phyloP scores from a whole-genome alignment of 2,797 vertebrate genomes.

The Sebastes oblongus region DNA sequence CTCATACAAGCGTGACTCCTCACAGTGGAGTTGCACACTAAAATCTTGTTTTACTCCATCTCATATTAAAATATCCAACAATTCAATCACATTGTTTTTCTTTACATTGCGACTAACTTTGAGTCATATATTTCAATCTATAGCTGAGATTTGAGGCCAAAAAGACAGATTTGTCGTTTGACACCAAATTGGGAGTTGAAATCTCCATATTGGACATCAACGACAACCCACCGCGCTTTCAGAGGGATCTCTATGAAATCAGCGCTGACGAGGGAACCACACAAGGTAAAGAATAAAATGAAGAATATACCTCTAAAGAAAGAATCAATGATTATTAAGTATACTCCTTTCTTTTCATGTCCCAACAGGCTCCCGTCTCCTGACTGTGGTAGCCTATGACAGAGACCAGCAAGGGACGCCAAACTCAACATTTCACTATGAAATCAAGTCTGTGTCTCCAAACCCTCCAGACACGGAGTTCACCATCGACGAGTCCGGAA shows the following conservation, averaged over 20 bases:
- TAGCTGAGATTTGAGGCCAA: conserved; percentile 69
- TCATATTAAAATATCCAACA: neutral
- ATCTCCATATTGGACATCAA: conserved; percentile 78
- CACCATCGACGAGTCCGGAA: conserved; percentile 48
- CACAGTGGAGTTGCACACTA: neutral
- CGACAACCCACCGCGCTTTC: conserved; percentile 78
- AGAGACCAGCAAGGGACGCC: conserved; percentile 51
- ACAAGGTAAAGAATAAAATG: conserved; percentile 66
- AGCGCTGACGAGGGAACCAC: conserved; percentile 40
- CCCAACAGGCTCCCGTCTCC: conserved; percentile 49
- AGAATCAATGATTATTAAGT: neutral
- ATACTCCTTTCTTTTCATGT: neutral
- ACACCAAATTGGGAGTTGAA: conserved; percentile 71
- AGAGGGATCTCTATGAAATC: conserved; percentile 52
- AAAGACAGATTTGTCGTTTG: conserved; percentile 26
- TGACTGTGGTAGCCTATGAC: conserved; percentile 63
- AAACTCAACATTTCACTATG: conserved; percentile 75
- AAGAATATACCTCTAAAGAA: neutral
- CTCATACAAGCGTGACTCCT: neutral
- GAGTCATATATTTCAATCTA: neutral
- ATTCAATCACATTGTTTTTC: neutral
- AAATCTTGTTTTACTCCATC: neutral
- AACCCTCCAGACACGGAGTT: conserved; percentile 58
- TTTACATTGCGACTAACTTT: neutral
- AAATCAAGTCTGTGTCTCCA: conserved; percentile 70